Percentiles rank a stretch among this genome's conserved stretches.
Conservation (phyloP, 2,888 invertebrate genomes). For the Eupeodes luniger region DNA sequence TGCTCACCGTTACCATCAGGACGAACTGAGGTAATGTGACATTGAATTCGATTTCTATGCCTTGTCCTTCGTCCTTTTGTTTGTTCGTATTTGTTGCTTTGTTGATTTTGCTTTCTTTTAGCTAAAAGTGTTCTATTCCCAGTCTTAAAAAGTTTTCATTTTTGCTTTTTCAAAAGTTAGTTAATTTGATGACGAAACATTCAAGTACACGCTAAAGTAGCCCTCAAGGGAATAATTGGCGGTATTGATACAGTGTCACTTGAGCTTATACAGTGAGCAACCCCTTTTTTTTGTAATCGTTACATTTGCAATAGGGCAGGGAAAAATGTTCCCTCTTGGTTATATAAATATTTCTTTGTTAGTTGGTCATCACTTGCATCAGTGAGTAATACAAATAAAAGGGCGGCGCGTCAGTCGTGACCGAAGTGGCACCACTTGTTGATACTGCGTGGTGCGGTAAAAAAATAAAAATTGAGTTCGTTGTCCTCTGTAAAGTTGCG, state of each 20-base stretch:
- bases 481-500: slow-evolving; percentile 4
- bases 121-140: background rate
- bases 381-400: slow-evolving; percentile 27
- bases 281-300: slow-evolving; percentile 7
- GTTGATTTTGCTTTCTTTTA: slow-evolving; percentile 13
- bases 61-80: slow-evolving; percentile 26
- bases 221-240: slow-evolving; percentile 56
- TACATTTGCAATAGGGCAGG: background rate
- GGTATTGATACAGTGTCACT: slow-evolving; percentile 46
- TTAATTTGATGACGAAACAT: slow-evolving; percentile 56
- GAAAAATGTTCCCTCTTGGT: slow-evolving; percentile 23
- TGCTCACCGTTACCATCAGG: too few species aligned
- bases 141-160: slow-evolving; percentile 2
- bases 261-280: slow-evolving; percentile 6
- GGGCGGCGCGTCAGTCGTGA: background rate
- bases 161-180: slow-evolving; percentile 11
- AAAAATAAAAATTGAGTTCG: background rate
- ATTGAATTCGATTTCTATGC: slow-evolving; percentile 14
- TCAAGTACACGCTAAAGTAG: background rate
- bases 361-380: slow-evolving; percentile 16
- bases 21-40: background rate
- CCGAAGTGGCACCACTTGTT: background rate
- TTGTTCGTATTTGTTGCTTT: slow-evolving; percentile 12
- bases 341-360: background rate
- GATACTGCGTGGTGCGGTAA: slow-evolving; percentile 22